These are phyloP conservation scores for Ammodramus savannarum DNA, from an alignment of 2,113 vertebrate genomes.

Conservation along the genomic window DNA sequence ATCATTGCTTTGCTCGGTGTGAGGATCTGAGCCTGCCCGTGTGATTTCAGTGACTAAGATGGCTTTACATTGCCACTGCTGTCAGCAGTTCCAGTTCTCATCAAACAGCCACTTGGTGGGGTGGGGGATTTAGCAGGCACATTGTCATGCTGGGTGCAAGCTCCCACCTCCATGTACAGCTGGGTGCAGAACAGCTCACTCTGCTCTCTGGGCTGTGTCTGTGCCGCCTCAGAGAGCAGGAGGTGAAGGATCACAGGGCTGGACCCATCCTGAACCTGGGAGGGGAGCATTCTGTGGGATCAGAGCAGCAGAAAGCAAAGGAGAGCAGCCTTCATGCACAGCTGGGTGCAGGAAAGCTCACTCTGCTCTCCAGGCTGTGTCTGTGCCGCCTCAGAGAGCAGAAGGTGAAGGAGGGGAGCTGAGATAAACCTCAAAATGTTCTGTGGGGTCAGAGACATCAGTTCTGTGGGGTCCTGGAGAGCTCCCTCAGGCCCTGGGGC, in stretches of 20 bases:
- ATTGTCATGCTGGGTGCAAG: background rate
- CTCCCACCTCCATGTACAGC: background rate
- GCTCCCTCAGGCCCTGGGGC: background rate
- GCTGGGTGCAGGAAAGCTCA: background rate
- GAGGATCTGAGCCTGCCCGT: background rate
- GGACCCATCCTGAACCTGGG: background rate
- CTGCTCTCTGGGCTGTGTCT: background rate
- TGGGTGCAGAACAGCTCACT: background rate
- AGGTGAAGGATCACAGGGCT: background rate
- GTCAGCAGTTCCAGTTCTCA: conserved; percentile 32
- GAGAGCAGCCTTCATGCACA: background rate
- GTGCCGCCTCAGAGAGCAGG: no score
- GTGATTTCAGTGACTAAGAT: conserved; percentile 4
- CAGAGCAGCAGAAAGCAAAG: no score
- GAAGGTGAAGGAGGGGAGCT: background rate
- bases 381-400: background rate
- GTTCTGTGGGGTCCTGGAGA: background rate
- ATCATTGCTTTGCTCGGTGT: background rate
- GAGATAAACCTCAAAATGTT: background rate
- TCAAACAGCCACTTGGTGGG: background rate
- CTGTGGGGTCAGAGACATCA: background rate
- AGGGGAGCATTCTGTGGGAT: no score
- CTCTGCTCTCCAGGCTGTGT: no score
- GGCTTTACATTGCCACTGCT: conserved; percentile 2
- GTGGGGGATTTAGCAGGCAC: background rate